These are phyloP conservation scores for Calameuta filiformis DNA, from an alignment of 2,888 invertebrate genomes.

Conservation along the genomic window DNA sequence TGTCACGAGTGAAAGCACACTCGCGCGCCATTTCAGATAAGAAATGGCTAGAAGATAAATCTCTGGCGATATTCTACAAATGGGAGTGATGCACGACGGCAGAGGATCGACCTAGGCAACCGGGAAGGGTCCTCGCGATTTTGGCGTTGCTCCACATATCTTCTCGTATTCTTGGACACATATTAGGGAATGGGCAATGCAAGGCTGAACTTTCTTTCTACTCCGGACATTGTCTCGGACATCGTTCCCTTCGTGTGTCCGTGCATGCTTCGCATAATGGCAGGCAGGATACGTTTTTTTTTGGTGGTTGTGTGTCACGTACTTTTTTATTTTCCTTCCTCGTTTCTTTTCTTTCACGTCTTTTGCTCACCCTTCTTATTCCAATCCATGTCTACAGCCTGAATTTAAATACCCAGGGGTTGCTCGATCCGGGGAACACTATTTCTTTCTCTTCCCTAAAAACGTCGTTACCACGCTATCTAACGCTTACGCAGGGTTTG, in stretches of 20 bases:
- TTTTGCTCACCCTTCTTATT: slow-evolving; percentile 6
- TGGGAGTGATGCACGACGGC: not conserved
- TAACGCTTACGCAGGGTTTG: not conserved
- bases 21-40: not conserved
- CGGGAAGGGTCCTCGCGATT: not conserved
- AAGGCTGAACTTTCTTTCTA: not conserved
- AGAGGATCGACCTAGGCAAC: not conserved
- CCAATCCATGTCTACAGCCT: not conserved
- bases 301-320: not conserved
- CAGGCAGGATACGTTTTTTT: slow-evolving; percentile 1
- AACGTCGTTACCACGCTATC: not conserved
- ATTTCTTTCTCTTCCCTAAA: not conserved
- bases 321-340: not conserved
- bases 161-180: not conserved
- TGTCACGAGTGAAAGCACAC: slow-evolving; percentile 11
- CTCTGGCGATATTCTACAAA: not conserved
- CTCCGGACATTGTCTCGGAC: not conserved
- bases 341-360: not conserved
- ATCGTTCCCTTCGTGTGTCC: slow-evolving; percentile 2
- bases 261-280: slow-evolving; percentile 16
- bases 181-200: not conserved
- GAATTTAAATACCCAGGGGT: slow-evolving; percentile 1
- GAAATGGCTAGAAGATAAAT: not conserved
- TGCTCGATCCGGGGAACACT: not conserved
- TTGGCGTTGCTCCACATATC: not conserved